phyloP scores from a whole-genome alignment of 2,797 vertebrate genomes.

The Simalia tracyae region DNA sequence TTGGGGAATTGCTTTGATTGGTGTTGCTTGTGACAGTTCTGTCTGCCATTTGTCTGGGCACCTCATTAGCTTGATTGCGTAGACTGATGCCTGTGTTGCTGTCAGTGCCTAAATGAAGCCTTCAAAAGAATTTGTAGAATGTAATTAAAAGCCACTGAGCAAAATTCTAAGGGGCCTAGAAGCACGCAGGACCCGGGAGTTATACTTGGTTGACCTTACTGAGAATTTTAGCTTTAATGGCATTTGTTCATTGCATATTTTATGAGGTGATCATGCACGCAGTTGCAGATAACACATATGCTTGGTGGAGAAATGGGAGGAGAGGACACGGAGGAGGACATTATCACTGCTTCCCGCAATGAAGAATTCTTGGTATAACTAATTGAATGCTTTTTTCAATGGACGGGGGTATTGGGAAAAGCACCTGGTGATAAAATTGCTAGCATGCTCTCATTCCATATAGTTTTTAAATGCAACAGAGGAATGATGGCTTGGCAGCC shows the following conservation, averaged over 20 bases:
- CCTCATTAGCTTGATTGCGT: constrained; percentile 35
- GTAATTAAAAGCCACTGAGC: constrained; percentile 50
- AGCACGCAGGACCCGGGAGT: background rate
- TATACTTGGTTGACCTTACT: background rate
- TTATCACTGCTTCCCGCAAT: background rate
- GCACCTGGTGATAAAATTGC: background rate
- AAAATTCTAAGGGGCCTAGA: background rate
- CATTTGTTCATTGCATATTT: constrained; percentile 4
- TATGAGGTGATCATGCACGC: constrained; percentile 15
- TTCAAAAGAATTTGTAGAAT: constrained; percentile 26
- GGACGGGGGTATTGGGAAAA: background rate
- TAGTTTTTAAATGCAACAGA: background rate
- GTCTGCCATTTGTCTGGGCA: constrained; percentile 40
- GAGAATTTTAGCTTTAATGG: background rate
- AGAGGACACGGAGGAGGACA: constrained; percentile 24
- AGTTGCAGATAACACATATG: constrained; percentile 33
- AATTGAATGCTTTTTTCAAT: background rate
- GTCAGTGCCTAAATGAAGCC: constrained; percentile 49
- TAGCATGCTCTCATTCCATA: background rate
- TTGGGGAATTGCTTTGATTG: accelerated
- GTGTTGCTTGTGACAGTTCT: accelerated
- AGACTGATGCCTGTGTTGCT: constrained; percentile 23
- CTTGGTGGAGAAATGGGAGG: constrained; percentile 32
- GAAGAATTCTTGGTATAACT: background rate
- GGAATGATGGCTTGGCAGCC: background rate